Percentiles rank a stretch among this genome's conserved stretches.
Conservation (phyloP, 1,140 invertebrate species). For the Sitophilus oryzae region DNA sequence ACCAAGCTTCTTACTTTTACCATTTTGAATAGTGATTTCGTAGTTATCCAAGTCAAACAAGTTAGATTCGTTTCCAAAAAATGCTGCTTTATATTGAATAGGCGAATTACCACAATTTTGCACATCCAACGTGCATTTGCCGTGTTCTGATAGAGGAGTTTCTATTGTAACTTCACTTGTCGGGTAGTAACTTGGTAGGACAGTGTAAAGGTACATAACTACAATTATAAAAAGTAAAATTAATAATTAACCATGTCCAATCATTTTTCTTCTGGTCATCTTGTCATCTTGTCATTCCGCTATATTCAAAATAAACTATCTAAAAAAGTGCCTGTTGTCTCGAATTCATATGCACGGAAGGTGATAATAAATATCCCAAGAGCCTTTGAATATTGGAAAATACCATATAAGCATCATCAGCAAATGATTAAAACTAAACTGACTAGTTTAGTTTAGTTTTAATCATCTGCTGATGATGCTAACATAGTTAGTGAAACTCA, state of each 20-base stretch:
- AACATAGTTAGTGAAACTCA: too few relatives aligned
- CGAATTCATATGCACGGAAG: not conserved
- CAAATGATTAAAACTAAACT: too few relatives aligned
- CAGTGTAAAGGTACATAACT: slow-evolving; percentile 40
- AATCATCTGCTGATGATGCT: too few relatives aligned
- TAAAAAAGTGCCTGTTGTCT: not conserved
- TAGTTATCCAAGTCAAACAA: slow-evolving; percentile 27
- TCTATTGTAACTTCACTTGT: slow-evolving; percentile 32
- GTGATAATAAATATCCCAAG: not conserved
- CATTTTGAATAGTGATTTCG: slow-evolving; percentile 12
- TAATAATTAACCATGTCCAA: too few relatives aligned
- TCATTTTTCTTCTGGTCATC: not conserved
- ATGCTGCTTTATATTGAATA: slow-evolving; percentile 26
- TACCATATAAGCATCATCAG: too few relatives aligned
- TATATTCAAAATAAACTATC: not conserved
- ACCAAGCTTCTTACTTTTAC: slow-evolving; percentile 26
- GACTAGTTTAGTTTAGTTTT: too few relatives aligned
- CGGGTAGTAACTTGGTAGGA: slow-evolving; percentile 39
- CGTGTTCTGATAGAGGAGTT: slow-evolving; percentile 21
- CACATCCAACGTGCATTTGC: slow-evolving; percentile 20
- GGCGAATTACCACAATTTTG: slow-evolving; percentile 23
- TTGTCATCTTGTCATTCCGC: not conserved
- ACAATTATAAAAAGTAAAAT: too few relatives aligned
- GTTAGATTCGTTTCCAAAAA: slow-evolving; percentile 31
- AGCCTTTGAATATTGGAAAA: too few relatives aligned